Evolutionary conservation across 2,888 invertebrate genomes (phyloP).

Genomic region (Macrosiphum euphorbiae): DNA sequence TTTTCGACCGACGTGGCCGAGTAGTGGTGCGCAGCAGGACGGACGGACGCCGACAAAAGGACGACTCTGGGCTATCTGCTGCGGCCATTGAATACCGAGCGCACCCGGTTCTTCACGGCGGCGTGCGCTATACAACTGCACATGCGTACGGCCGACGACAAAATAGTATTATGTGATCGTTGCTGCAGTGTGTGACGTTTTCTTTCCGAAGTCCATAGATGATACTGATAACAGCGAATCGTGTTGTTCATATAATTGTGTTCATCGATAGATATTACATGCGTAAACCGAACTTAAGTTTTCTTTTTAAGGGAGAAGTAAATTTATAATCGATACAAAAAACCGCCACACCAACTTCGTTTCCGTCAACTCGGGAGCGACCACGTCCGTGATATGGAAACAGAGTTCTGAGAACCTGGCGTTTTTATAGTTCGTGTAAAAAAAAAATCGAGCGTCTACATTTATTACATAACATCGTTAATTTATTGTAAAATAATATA

Average conservation of each 20-base stretch:
- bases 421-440: background rate
- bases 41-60: slow-evolving; percentile 55
- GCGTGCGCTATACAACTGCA: background rate
- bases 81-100: slow-evolving; percentile 48
- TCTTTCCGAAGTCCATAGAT: background rate
- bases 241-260: background rate
- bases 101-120: background rate
- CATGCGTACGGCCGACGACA: background rate
- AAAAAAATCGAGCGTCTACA: background rate
- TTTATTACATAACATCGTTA: background rate
- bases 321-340: background rate
- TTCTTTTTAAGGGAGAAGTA: background rate
- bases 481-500: background rate
- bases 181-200: background rate
- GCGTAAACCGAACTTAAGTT: background rate
- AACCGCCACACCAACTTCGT: background rate
- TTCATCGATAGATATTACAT: background rate
- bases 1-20: background rate
- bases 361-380: background rate
- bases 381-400: background rate
- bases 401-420: background rate
- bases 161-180: background rate
- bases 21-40: background rate
- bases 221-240: background rate
- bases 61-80: slow-evolving; percentile 29